A percentile compares a stretch with the other conserved stretches of the same genome.
Evolutionary conservation across 2,888 invertebrate species (phyloP).

Genomic region (Aspidapion aeneum): DNA sequence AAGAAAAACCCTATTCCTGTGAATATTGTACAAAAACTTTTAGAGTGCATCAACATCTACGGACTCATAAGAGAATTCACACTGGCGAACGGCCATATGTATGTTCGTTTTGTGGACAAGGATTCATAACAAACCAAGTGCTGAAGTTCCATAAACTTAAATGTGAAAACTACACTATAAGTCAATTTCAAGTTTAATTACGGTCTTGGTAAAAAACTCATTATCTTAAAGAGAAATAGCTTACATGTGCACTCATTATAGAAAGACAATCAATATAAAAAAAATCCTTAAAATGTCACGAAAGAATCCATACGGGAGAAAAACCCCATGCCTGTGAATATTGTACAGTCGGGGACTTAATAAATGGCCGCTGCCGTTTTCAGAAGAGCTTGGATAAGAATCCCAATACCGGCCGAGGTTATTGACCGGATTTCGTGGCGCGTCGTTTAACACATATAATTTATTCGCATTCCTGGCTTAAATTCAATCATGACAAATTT

Average conservation of each 20-base stretch:
- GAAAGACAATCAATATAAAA: constrained; percentile 50
- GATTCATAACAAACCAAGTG: constrained; percentile 57
- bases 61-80: constrained; percentile 38
- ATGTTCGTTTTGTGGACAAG: constrained; percentile 54
- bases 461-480: too few relatives aligned
- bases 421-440: too few relatives aligned
- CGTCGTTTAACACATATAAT: too few relatives aligned
- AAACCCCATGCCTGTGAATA: constrained; percentile 41
- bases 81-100: constrained; percentile 44
- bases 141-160: constrained; percentile 50
- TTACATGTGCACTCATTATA: constrained; percentile 48
- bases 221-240: constrained; percentile 53
- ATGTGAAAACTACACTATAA: constrained; percentile 35
- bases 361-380: too few relatives aligned
- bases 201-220: too few relatives aligned
- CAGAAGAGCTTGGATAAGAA: too few relatives aligned
- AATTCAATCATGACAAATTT: too few relatives aligned
- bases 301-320: constrained; percentile 45
- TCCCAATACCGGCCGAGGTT: too few relatives aligned
- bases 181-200: too few relatives aligned
- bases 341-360: too few relatives aligned
- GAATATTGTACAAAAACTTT: constrained; percentile 35
- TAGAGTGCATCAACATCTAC: constrained; percentile 33
- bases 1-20: constrained; percentile 42
- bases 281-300: constrained; percentile 36